Evolutionary conservation across 1,140 invertebrate species (phyloP), one percentile per base, ranked within the genome.

Genomic region (Plectrocnemia conspersa): DNA sequence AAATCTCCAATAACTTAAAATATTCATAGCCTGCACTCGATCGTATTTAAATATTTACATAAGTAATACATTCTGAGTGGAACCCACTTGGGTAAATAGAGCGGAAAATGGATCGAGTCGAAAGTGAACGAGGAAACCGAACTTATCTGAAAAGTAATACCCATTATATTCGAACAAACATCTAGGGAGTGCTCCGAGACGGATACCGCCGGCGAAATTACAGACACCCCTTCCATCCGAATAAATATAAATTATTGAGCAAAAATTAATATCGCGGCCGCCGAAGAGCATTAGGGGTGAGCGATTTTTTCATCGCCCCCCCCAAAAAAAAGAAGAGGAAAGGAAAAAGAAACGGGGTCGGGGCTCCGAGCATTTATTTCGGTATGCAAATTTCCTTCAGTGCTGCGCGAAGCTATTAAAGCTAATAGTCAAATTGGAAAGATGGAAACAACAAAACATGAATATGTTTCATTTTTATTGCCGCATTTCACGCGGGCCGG

Each of bases 21-120:
- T 76, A 76, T 76, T 76, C 74, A 76, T 76, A 73, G 74, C 71
- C 72, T 73, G 74, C 73, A 74, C 74, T 73, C 70, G 72, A 75
- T 76, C 72, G 72, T 74, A 76, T 76, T 75, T 76, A 76, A 76
- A 76, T 76, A 76, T 76, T 76, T 76, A 74, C 74, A 76, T 76
- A 74, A 76, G 70, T 74, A 71, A 74, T 72, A 75, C 70, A 68
- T 68, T 66, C 68, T 70, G 70, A 57, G 59, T 54, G 59, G 55
- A 41, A 54, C 55, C 59, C 59, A 61, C 59, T 61, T 54, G 48
- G 59, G 53, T 61, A 61, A 61, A 61, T 61, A 61, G 56, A 61
- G 47, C 52, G 52, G 55, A 61, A 52, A 61, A 61, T 55, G 59
- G 59, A 57, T 58, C 46, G 55, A 58, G 40, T 27, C 21, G 46